Evolutionary conservation across 2,113 vertebrate genomes (phyloP).

Genomic region (Bothrops jararaca): DNA sequence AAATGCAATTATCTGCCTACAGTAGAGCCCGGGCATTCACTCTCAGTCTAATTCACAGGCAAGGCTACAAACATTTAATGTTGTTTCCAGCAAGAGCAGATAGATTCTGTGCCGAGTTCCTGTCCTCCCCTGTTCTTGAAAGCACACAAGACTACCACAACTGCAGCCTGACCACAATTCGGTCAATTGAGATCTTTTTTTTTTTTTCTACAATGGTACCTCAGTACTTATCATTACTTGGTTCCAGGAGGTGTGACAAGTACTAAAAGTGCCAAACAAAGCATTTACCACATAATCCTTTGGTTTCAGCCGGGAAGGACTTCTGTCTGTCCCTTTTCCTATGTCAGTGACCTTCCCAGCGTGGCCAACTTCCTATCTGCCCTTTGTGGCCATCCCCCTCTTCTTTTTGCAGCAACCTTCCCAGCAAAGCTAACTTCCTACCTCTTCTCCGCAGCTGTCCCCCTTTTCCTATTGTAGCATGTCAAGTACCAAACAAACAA

Average conservation of each 20-base stretch:
- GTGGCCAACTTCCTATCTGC: not conserved
- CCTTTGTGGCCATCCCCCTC: not conserved
- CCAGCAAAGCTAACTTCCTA: not conserved
- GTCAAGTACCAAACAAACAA: not conserved
- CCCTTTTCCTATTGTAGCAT: not conserved
- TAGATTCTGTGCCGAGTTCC: not conserved
- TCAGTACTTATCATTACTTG: not conserved
- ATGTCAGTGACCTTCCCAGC: not conserved
- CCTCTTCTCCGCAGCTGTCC: not conserved
- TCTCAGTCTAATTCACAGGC: not conserved
- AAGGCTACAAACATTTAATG: not conserved
- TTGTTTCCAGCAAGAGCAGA: not conserved
- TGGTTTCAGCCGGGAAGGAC: not conserved
- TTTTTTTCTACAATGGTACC: not conserved
- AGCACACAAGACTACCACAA: not conserved
- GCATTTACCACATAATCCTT: not conserved
- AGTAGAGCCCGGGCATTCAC: not conserved
- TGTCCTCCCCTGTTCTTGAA: not conserved
- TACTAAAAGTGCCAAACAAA: not conserved
- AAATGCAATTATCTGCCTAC: not conserved
- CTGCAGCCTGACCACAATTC: not conserved
- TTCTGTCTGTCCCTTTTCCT: not conserved
- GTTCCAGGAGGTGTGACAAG: not conserved
- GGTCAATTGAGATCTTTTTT: not conserved
- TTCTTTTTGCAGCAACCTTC: not conserved